phyloP scores from a whole-genome alignment of 2,797 vertebrate genomes.

The Onychomys leucogaster region DNA sequence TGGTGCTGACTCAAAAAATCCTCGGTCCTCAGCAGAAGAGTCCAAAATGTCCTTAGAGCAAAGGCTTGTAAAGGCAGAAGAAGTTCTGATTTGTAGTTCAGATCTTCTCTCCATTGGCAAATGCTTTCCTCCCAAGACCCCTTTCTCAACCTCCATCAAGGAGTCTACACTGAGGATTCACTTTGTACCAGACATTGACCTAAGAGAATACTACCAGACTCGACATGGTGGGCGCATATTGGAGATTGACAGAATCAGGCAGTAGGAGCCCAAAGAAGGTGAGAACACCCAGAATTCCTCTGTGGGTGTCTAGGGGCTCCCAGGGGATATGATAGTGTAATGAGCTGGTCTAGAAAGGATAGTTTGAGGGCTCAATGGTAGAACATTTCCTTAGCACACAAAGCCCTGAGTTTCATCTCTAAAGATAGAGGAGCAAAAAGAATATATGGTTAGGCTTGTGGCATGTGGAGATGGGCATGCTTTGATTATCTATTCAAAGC shows the following conservation, averaged over 20 bases:
- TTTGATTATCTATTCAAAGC: not conserved
- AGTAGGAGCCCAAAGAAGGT: not conserved
- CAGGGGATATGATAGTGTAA: not conserved
- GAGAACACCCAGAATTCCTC: not conserved
- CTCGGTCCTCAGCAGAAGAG: not conserved
- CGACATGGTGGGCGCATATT: not conserved
- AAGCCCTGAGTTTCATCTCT: not conserved
- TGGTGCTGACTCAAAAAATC: not conserved
- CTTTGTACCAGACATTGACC: not conserved
- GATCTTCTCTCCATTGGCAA: not conserved
- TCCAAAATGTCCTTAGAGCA: not conserved
- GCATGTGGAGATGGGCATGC: not conserved
- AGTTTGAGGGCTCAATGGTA: not conserved
- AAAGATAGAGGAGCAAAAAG: not conserved
- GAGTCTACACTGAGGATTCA: not conserved
- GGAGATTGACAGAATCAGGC: not conserved
- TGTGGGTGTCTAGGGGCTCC: accelerated
- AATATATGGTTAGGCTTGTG: not conserved
- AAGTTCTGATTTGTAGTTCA: not conserved
- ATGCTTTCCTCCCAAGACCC: not conserved
- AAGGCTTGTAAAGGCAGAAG: not conserved
- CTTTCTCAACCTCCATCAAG: not conserved
- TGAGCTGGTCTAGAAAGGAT: not conserved
- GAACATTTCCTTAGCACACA: no score
- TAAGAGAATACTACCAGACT: not conserved